Evolutionary conservation across 2,113 vertebrate genomes (phyloP), one percentile per base, ranked within the genome.

Genomic region (Microcebus tavaratra): DNA sequence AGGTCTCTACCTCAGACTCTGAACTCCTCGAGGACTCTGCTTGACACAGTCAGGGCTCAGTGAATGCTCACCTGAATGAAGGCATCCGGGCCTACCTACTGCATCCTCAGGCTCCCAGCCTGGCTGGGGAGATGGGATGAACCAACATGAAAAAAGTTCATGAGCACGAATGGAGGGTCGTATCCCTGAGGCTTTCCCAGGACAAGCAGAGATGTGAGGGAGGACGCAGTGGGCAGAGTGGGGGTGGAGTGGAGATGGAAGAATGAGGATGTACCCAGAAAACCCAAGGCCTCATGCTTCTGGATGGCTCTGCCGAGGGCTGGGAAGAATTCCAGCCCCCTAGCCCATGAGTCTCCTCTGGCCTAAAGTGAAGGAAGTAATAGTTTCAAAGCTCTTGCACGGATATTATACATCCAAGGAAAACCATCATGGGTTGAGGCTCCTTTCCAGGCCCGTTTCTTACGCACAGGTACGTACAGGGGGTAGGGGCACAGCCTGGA

Each of bases 1-100:
- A 88, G 75, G n/a, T 23, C 15, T 79, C 25, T 97, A 50, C 68
- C 25, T 92, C 81, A 95, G 94, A 96, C 93, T 97, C 96, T 98
- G 97, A 92, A 96, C 91, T 94, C 96, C 50, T 75, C 2, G 9
- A 95, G 91, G 88, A 95, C 86, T 93, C 85, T 91, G 86, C 42
- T 55, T 78, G 80, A 92, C 88, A 91, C 88, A 76, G 78, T 78
- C 59, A 68, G 73, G 80, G 70, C 21, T 90, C 79, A 87, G 68
- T 18, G 18, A 94, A 72, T 68, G 67, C 20, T 82, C 31, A 53
- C n/a, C 45, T 75, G 23, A 68, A 63, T 55, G n/a, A 96, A 75
- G 81, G 39, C 53, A 73, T 70, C 42, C 45, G 93, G 55, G 21
- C 39, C 31, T 45, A n/a, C 3, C 48, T 57, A 68, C 48, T 95